phyloP scores from a whole-genome alignment of 1,140 invertebrate genomes.

The Leucophenga varia region DNA sequence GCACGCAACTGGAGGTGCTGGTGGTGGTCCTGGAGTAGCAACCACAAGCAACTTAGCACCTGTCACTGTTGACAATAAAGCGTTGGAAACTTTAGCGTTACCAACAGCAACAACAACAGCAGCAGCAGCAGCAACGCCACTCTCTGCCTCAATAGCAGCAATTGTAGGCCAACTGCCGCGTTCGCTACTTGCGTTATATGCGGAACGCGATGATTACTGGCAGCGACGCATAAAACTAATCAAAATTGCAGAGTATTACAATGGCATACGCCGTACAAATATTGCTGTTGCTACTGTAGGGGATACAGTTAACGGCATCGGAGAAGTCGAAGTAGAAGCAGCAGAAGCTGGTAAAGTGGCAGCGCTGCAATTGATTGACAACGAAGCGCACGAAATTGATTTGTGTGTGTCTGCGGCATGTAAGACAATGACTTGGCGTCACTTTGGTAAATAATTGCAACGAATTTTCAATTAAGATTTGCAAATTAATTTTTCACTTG shows the following conservation, averaged over 20 bases:
- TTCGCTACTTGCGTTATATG: constrained; percentile 58
- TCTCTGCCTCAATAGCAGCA: no score
- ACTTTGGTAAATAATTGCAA: constrained; percentile 28
- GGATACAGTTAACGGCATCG: not conserved
- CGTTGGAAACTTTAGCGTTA: no score
- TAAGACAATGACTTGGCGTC: constrained; percentile 33
- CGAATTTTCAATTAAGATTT: constrained; percentile 40
- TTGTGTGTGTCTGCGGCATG: constrained; percentile 29
- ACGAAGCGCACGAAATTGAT: constrained; percentile 36
- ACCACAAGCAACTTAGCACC: no score
- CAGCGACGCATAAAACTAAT: constrained; percentile 55
- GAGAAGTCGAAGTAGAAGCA: no score
- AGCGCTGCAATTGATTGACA: constrained; percentile 37
- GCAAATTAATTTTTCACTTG: not conserved
- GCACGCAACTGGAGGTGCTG: not conserved
- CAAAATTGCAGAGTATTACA: constrained; percentile 61
- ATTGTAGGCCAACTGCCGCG: constrained; percentile 54
- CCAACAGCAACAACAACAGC: no score
- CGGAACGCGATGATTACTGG: constrained; percentile 55
- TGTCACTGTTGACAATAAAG: no score
- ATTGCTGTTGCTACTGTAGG: not conserved
- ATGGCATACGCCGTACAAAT: constrained; percentile 62
- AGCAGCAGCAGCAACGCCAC: no score
- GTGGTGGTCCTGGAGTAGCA: constrained; percentile 16
- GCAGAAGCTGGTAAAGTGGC: constrained; percentile 32